Percentiles rank a stretch among this genome's conserved stretches.
Conservation (phyloP, 2,888 invertebrate species). For the Catocala fraxini region DNA sequence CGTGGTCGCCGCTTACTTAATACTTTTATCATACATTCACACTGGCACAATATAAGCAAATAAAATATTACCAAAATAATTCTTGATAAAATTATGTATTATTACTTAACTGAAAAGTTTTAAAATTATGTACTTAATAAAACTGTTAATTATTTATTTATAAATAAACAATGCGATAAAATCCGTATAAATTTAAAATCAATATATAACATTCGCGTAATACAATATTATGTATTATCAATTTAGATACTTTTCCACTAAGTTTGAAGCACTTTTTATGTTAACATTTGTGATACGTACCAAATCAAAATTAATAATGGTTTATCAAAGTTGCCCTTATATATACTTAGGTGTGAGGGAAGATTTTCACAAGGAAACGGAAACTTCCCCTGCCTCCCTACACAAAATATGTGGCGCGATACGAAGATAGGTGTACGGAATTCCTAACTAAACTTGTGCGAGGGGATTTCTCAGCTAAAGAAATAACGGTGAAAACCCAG, state of each 20-base stretch:
- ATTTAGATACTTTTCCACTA: background rate
- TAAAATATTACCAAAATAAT: too few relatives aligned
- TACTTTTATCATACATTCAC: too few relatives aligned
- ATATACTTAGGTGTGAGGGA: constrained; percentile 48
- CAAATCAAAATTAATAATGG: constrained; percentile 43
- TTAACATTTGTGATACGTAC: constrained; percentile 11
- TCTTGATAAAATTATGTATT: too few relatives aligned
- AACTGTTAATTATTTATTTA: too few relatives aligned
- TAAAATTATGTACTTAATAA: too few relatives aligned
- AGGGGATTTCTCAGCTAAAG: constrained; percentile 73
- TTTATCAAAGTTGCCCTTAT: constrained; percentile 43
- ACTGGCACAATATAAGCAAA: too few relatives aligned
- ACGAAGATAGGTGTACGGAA: constrained; percentile 77
- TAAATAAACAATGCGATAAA: too few relatives aligned
- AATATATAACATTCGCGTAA: too few relatives aligned
- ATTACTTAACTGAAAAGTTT: too few relatives aligned
- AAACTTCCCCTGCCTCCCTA: constrained; percentile 67
- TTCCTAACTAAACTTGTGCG: constrained; percentile 77
- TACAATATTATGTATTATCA: background rate
- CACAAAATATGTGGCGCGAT: constrained; percentile 77
- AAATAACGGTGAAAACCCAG: constrained; percentile 70
- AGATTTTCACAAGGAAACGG: constrained; percentile 67
- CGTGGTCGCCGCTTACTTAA: too few relatives aligned
- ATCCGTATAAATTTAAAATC: too few relatives aligned
- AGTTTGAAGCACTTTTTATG: background rate